A percentile compares a stretch with the other conserved stretches of the same genome.
phyloP scores from a whole-genome alignment of 2,113 vertebrate species.

The cattle (Bos taurus) region DNA sequence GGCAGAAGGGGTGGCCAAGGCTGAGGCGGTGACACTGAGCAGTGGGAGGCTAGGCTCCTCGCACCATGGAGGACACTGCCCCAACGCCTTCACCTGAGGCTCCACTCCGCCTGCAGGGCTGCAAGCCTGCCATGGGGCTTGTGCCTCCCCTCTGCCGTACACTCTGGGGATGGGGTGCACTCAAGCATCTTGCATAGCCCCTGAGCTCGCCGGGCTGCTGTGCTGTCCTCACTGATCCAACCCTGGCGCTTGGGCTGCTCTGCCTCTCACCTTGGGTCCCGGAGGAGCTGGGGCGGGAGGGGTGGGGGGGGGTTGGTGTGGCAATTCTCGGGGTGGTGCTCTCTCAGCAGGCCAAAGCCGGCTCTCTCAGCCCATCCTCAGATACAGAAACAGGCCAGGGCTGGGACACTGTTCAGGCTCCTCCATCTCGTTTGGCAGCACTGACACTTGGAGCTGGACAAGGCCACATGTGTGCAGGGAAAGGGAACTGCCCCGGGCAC shows the following conservation, averaged over 20 bases:
- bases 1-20: not conserved
- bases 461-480: no score
- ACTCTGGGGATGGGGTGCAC: not conserved
- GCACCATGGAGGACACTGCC: not conserved
- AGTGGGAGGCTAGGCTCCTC: not conserved
- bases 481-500: not conserved
- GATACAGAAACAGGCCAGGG: not conserved
- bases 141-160: not conserved
- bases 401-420: not conserved
- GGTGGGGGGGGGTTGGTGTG: no score
- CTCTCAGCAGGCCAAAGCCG: no score
- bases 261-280: not conserved
- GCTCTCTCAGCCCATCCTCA: no score
- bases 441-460: not conserved
- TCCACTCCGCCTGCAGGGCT: not conserved
- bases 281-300: not conserved
- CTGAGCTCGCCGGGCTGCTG: not conserved
- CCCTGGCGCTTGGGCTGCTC: not conserved
- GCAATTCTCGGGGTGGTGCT: not conserved
- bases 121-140: accelerated
- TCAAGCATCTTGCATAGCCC: not conserved
- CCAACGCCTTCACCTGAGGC: accelerated
- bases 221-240: not conserved
- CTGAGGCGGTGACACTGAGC: not conserved
- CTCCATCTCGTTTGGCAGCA: not conserved